These are phyloP conservation scores for Chymomyza caudatula DNA, from an alignment of 2,888 invertebrate genomes.

Conservation along the genomic window DNA sequence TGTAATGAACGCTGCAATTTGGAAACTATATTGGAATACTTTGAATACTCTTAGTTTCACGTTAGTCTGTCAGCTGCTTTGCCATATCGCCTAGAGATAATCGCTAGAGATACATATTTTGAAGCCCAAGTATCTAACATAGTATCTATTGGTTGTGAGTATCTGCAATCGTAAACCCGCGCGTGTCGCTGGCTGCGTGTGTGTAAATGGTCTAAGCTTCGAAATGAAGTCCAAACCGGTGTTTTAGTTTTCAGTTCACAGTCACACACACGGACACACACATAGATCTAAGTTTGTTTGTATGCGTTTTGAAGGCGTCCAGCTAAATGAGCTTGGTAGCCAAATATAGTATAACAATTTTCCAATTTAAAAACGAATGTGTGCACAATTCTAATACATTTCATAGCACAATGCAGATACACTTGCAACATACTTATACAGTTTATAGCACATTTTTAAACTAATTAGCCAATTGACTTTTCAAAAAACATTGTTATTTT, in stretches of 20 bases:
- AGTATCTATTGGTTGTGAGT: neutral
- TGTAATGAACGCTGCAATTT: neutral
- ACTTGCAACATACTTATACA: no score
- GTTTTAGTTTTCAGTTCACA: neutral
- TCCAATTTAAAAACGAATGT: neutral
- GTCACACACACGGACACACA: neutral
- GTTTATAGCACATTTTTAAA: no score
- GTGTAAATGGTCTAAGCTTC: constrained; percentile 36
- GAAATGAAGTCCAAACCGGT: constrained; percentile 15
- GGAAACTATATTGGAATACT: neutral
- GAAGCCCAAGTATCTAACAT: neutral
- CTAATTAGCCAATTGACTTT: no score
- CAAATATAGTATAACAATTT: neutral
- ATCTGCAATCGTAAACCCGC: constrained; percentile 32
- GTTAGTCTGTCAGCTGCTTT: neutral
- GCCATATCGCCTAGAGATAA: neutral
- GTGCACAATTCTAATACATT: neutral
- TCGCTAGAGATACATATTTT: neutral
- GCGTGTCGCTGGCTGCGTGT: constrained; percentile 49
- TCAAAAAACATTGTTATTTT: no score
- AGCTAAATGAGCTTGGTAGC: neutral
- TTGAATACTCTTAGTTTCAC: no score
- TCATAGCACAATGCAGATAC: no score
- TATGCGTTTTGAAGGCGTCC: neutral
- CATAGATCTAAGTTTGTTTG: neutral